Evolutionary conservation across 2,113 vertebrate genomes (phyloP).

Genomic region (Leucopsar rothschildi): DNA sequence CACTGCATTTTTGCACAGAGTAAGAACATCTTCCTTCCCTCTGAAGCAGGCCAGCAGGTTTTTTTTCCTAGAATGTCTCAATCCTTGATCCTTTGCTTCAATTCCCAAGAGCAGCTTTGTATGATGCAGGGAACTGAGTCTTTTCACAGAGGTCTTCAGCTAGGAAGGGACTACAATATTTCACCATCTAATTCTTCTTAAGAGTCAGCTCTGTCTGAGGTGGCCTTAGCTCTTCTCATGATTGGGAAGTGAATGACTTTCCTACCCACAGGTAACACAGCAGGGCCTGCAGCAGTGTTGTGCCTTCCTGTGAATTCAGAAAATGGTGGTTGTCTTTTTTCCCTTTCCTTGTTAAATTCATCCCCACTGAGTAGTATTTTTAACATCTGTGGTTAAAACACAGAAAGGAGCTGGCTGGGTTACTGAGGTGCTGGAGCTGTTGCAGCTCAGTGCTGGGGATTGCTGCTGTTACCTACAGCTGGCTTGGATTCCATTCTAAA

Average conservation of each 20-base stretch:
- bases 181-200: neutral
- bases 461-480: neutral
- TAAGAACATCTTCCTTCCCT: neutral
- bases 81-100: neutral
- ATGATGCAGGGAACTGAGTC: neutral
- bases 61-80: neutral
- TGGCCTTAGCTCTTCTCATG: neutral
- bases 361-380: neutral
- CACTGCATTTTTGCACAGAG: neutral
- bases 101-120: neutral
- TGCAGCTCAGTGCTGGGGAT: neutral
- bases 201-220: neutral
- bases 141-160: neutral
- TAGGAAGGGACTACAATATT: neutral
- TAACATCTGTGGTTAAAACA: neutral
- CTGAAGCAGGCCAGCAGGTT: neutral
- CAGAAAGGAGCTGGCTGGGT: neutral
- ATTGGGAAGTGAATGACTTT: neutral
- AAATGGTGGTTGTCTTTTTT: neutral
- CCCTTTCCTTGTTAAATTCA: neutral
- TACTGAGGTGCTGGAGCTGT: neutral
- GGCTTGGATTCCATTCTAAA: neutral
- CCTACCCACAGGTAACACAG: neutral
- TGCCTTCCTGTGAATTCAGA: neutral
- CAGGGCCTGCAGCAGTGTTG: neutral